Evolutionary conservation across 1,140 invertebrate genomes (phyloP).

Genomic region (Drosophila pallidifrons): DNA sequence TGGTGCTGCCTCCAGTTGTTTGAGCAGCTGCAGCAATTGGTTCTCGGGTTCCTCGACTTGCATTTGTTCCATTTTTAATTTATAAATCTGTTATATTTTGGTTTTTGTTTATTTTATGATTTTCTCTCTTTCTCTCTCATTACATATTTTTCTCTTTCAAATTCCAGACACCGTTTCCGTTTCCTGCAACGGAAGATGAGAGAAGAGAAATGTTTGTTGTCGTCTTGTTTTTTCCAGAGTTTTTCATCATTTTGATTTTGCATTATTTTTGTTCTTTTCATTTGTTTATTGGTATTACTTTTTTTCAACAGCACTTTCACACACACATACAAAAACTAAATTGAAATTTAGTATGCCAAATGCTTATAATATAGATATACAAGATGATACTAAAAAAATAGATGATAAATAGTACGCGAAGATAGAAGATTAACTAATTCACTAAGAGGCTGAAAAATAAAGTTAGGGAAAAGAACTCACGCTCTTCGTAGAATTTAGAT

Average conservation of each 20-base stretch:
- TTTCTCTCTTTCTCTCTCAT: conserved; percentile 34
- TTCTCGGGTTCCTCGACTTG: conserved; percentile 40
- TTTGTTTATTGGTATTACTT: not conserved
- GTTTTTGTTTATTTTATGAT: conserved; percentile 14
- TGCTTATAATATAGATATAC: conserved; percentile 8
- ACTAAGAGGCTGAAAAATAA: conserved; percentile 24
- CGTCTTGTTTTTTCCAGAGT: conserved; percentile 29
- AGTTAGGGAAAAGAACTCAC: conserved; percentile 5
- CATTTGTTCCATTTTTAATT: conserved; percentile 10
- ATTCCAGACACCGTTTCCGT: conserved; percentile 49
- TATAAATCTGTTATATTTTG: conserved; percentile 13
- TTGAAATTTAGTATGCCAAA: conserved; percentile 18
- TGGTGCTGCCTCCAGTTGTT: conserved; percentile 48
- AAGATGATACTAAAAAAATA: not conserved
- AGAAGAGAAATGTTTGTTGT: conserved; percentile 78
- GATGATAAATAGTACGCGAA: not conserved
- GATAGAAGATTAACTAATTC: not conserved
- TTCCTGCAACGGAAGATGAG: conserved; percentile 81
- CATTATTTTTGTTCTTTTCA: conserved; percentile 9
- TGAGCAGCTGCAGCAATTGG: conserved; percentile 51
- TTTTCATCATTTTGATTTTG: conserved; percentile 13
- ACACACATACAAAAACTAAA: conserved; percentile 33
- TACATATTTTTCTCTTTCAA: conserved; percentile 43
- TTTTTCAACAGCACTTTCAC: conserved; percentile 17
- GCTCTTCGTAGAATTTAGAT: not conserved